phyloP scores from a whole-genome alignment of 1,140 invertebrate species.

The Frieseomelitta varia region DNA sequence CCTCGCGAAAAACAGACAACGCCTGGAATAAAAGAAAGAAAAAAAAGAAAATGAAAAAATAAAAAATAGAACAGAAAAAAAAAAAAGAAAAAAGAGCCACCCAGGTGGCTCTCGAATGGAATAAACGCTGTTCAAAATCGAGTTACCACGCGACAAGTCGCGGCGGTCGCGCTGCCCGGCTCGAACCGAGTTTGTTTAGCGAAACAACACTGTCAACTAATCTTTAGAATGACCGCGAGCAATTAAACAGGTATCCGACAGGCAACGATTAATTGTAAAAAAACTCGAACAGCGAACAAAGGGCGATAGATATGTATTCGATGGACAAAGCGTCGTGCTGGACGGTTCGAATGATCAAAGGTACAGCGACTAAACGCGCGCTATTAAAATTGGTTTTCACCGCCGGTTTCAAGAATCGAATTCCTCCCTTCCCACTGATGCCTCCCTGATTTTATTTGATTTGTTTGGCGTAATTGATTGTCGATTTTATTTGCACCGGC shows the following conservation, averaged over 20 bases:
- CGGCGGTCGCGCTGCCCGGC: too few species aligned
- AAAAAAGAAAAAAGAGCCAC: not conserved
- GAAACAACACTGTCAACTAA: not conserved
- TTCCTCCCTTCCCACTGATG: too few species aligned
- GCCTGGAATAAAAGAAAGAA: not conserved
- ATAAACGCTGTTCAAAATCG: not conserved
- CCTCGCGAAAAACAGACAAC: not conserved
- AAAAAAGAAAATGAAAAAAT: constrained; percentile 1
- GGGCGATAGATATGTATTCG: too few species aligned
- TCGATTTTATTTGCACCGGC: too few species aligned
- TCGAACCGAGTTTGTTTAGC: not conserved
- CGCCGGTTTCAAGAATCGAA: too few species aligned
- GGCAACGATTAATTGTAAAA: not conserved
- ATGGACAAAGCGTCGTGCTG: too few species aligned
- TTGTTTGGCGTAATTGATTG: not conserved
- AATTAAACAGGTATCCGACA: not conserved
- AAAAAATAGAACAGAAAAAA: constrained; percentile 10
- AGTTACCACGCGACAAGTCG: not conserved
- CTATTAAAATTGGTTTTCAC: not conserved
- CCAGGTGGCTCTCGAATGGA: not conserved
- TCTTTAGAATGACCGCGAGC: not conserved
- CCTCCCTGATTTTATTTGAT: too few species aligned
- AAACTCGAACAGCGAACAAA: not conserved
- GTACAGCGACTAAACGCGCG: not conserved
- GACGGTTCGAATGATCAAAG: not conserved